Evolutionary conservation across 2,113 vertebrate species (phyloP), one percentile per base, ranked within the genome.

Genomic region (Barbus barbus): DNA sequence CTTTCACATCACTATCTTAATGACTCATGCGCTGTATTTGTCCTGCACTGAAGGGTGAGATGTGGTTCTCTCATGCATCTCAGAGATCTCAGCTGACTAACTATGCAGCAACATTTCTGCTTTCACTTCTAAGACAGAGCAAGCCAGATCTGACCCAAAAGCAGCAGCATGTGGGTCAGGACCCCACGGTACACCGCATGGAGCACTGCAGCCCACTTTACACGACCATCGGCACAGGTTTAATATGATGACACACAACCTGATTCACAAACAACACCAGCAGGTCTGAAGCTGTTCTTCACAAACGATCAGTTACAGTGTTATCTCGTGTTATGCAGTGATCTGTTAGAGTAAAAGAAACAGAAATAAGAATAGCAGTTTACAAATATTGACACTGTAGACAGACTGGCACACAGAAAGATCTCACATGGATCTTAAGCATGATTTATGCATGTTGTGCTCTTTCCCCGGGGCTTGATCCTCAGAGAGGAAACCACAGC

Each of bases 131-230:
- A 1, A 60, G n/a, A 24, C 5, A 11, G 56, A 26, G 76, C 56
- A 14, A 38, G 53, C 13, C 0, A 41, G 76, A 78, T 41, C 31
- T 78, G 76, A 61, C 76, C 76, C 76, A 61, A 61, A 78, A 78
- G 76, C 33, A 26, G 56, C 22, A 60, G 20, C 28, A 78, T 78
- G 76, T 78, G 76, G 56, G 53, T 78, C 53, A 61, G 56, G 76
- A 78, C 76, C 76, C 76, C 53, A 78, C n/a, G 76, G 76, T 78
- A 61, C 22, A 2, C 33, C 33, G 1, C 51, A 58, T 36, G 31
- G 31, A 77, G 75, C 9, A 31, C 76, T 41, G 33, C 16, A 61
- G 76, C 76, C 56, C 76, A 78, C 36, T 78, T 78, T 61, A 78
- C 41, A 44, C 20, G 20, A 33, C 31, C 33, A 3, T 77, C 48